Evolutionary conservation across 2,797 vertebrate species (phyloP).

Genomic region (Garrulus glandarius): DNA sequence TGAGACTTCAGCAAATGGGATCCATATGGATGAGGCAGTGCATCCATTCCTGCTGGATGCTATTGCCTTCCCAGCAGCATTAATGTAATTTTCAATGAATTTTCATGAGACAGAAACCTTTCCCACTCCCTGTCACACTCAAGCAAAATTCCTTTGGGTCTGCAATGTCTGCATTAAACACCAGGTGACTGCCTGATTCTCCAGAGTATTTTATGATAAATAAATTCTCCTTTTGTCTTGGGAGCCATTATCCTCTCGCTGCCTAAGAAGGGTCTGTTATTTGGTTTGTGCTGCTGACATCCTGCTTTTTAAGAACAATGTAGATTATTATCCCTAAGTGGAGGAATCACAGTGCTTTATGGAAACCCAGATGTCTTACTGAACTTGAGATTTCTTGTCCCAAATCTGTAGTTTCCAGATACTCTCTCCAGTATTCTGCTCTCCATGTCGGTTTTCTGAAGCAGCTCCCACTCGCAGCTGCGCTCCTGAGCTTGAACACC

Average conservation of each 20-base stretch:
- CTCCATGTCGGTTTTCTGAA: neutral
- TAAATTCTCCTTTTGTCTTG: constrained; percentile 18
- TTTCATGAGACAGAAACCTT: constrained; percentile 40
- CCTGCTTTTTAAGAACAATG: neutral
- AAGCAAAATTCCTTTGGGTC: constrained; percentile 19
- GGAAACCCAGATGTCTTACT: neutral
- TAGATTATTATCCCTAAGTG: neutral
- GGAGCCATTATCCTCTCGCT: constrained; percentile 9
- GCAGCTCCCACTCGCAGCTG: neutral
- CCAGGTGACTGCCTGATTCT: neutral
- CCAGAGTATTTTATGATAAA: neutral
- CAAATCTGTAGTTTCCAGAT: neutral
- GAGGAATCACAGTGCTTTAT: neutral
- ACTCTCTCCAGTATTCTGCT: neutral
- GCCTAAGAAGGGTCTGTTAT: neutral
- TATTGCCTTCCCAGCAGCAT: neutral
- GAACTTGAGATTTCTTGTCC: neutral
- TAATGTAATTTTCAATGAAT: constrained; percentile 39
- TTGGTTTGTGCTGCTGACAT: constrained; percentile 1
- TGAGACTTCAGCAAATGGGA: fast-evolving
- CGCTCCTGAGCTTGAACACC: neutral
- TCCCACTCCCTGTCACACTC: neutral
- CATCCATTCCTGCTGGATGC: neutral
- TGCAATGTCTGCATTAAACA: neutral
- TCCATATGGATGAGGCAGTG: neutral